Conservation (phyloP, 2,888 invertebrate species). For the Patella pellucida region DNA sequence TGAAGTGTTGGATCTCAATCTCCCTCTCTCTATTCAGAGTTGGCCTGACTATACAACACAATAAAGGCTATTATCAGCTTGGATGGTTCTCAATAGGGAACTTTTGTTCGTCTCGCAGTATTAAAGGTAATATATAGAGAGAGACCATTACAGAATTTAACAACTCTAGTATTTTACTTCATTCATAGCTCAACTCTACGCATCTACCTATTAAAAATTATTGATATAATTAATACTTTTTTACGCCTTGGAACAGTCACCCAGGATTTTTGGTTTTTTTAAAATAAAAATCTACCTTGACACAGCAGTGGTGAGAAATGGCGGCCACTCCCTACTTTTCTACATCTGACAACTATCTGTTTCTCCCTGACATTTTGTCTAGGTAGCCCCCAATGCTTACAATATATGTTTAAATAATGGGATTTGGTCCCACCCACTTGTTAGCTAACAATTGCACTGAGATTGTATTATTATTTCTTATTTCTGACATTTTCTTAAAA, state of each 20-base stretch:
- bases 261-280: no score
- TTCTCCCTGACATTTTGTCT: background rate
- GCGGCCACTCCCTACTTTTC: slow-evolving; percentile 4
- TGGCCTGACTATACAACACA: slow-evolving; percentile 1
- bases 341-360: slow-evolving; percentile 7
- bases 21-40: background rate
- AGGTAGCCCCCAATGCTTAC: background rate
- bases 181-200: no score
- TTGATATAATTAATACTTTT: no score
- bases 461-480: slow-evolving; percentile 1
- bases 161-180: no score
- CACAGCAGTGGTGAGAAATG: slow-evolving; percentile 2
- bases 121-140: background rate
- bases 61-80: slow-evolving; percentile 6
- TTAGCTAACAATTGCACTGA: slow-evolving; percentile 7
- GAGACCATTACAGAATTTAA: no score
- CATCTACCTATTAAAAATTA: no score
- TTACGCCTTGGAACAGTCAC: no score
- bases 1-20: slow-evolving; percentile 7
- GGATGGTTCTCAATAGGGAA: background rate
- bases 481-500: slow-evolving; percentile 10
- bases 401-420: slow-evolving; percentile 8
- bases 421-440: slow-evolving; percentile 1
- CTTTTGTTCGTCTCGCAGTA: background rate
- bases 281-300: no score